Conservation (phyloP, 1,140 invertebrate species). For the Rhopalosiphum padi region DNA sequence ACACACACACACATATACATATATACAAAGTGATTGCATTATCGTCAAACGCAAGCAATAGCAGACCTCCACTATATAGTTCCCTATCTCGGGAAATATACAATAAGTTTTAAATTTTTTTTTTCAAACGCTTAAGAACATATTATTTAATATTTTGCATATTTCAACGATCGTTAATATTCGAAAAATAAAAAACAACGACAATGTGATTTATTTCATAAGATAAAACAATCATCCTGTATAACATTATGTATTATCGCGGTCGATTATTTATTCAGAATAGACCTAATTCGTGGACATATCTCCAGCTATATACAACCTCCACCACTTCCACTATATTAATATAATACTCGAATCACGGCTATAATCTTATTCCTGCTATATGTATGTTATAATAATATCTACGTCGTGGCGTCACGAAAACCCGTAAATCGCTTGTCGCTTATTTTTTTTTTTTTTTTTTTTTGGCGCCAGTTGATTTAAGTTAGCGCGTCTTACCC, state of each 20-base stretch:
- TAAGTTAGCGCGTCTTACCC: not conserved
- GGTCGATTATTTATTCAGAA: slow-evolving; percentile 35
- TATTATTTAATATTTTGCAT: not conserved
- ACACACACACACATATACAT: too few species aligned
- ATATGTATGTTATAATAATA: not conserved
- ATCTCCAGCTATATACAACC: not conserved
- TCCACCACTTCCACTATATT: not conserved
- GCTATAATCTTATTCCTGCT: too few species aligned
- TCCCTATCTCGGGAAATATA: too few species aligned
- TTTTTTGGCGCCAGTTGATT: slow-evolving; percentile 39
- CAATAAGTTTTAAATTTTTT: too few species aligned
- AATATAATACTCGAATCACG: not conserved
- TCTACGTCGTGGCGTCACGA: not conserved
- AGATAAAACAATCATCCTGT: not conserved
- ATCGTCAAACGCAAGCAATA: too few species aligned
- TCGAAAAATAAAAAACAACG: not conserved
- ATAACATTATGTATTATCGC: not conserved
- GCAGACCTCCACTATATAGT: too few species aligned
- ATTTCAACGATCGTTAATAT: not conserved
- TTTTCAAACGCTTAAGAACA: too few species aligned
- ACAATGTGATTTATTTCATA: not conserved
- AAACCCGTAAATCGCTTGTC: slow-evolving; percentile 34
- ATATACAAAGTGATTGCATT: too few species aligned
- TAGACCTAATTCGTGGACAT: slow-evolving; percentile 16
- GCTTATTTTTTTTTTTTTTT: slow-evolving; percentile 21